Evolutionary conservation across 2,888 invertebrate species (phyloP).

Genomic region (Lomographa bimaculata): DNA sequence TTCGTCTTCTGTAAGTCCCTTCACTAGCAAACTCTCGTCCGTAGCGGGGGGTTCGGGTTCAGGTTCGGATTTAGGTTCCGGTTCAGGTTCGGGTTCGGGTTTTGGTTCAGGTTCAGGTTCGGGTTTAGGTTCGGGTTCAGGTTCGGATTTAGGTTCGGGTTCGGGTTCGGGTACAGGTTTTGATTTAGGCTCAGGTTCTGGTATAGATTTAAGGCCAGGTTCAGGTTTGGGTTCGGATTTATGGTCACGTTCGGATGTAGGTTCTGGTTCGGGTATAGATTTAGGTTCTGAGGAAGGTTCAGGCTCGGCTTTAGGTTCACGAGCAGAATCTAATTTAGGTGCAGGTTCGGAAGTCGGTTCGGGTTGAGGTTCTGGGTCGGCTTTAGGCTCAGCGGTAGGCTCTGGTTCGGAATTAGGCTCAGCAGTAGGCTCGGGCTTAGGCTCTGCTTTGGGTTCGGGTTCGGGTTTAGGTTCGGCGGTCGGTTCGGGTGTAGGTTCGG

Average conservation of each 20-base stretch:
- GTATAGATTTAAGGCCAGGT: conserved; percentile 55
- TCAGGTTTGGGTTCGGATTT: conserved; percentile 37
- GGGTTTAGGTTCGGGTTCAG: conserved; percentile 38
- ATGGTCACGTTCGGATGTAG: conserved; percentile 37
- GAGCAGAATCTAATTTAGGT: conserved; percentile 36
- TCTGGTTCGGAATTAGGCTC: conserved; percentile 31
- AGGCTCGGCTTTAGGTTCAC: conserved; percentile 27
- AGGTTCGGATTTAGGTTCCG: conserved; percentile 42
- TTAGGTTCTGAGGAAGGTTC: conserved; percentile 2
- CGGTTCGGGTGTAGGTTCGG: conserved; percentile 12
- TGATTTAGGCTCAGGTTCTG: conserved; percentile 50
- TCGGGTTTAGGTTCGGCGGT: conserved; percentile 11
- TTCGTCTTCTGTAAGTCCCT: conserved; percentile 76
- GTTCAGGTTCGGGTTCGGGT: conserved; percentile 52
- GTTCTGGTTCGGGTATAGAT: conserved; percentile 57
- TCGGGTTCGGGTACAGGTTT: conserved; percentile 31
- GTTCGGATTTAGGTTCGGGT: conserved; percentile 37
- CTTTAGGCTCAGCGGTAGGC: conserved; percentile 59
- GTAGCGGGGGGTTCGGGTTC: conserved; percentile 51
- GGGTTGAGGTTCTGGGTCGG: conserved; percentile 53
- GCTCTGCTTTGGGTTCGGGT: conserved; percentile 13
- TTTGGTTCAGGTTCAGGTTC: conserved; percentile 49
- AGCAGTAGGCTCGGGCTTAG: conserved; percentile 13
- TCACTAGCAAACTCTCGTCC: conserved; percentile 75
- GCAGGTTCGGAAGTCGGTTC: conserved; percentile 46